Evolutionary conservation across 2,888 invertebrate genomes (phyloP).

Genomic region (Acleris holmiana): DNA sequence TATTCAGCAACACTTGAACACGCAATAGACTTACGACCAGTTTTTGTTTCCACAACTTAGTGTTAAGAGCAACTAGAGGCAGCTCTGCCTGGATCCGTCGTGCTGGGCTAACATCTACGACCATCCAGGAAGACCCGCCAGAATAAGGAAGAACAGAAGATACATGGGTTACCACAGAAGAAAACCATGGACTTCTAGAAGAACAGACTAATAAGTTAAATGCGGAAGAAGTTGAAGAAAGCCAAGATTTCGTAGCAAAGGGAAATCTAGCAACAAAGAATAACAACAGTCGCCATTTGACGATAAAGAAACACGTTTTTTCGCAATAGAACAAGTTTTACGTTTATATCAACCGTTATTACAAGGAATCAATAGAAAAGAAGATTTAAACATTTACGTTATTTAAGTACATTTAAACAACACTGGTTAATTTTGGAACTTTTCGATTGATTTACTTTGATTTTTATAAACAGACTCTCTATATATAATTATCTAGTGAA

Average conservation of each 20-base stretch:
- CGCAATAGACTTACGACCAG: constrained; percentile 64
- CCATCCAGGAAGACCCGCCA: constrained; percentile 78
- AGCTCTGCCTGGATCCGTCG: constrained; percentile 77
- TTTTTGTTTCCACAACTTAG: constrained; percentile 78
- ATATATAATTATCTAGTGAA: constrained; percentile 73
- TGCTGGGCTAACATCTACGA: constrained; percentile 76
- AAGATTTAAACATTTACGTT: constrained; percentile 80
- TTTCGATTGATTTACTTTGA: constrained; percentile 78
- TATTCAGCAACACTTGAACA: constrained; percentile 84
- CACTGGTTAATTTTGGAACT: constrained; percentile 84
- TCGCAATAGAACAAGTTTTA: constrained; percentile 86
- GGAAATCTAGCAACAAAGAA: constrained; percentile 74
- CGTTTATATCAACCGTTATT: constrained; percentile 85
- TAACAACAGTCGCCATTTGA: constrained; percentile 81
- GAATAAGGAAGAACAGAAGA: constrained; percentile 60
- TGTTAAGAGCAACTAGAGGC: constrained; percentile 80
- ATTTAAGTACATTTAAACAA: constrained; percentile 83
- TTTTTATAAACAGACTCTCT: constrained; percentile 82
- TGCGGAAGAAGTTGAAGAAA: constrained; percentile 75
- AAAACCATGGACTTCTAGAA: constrained; percentile 68
- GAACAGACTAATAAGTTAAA: constrained; percentile 74
- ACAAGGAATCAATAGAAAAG: constrained; percentile 84
- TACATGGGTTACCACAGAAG: constrained; percentile 65
- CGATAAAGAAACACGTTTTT: constrained; percentile 85
- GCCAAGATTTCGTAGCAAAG: constrained; percentile 78